Evolutionary conservation across 1,140 invertebrate genomes (phyloP).

Genomic region (Hypsibius dujardini): DNA sequence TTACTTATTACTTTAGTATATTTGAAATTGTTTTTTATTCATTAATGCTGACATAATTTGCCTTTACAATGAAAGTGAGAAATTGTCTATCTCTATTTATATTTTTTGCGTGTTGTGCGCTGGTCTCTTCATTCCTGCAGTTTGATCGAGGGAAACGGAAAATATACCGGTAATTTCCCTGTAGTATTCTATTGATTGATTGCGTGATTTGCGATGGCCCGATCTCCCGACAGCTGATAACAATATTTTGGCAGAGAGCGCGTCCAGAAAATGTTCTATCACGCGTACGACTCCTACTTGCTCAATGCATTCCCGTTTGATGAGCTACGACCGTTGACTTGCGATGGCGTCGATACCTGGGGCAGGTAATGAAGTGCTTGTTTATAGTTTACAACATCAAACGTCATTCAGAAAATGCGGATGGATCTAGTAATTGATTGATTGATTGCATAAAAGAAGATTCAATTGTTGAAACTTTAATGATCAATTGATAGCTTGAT

Average conservation of each 20-base stretch:
- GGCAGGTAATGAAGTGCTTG: slow-evolving; percentile 46
- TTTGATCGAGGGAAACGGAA: slow-evolving; percentile 9
- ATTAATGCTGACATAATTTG: no score
- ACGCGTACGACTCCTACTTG: slow-evolving; percentile 90
- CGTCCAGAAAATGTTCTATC: slow-evolving; percentile 43
- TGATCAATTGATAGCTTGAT: no score
- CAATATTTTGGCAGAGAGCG: slow-evolving; percentile 30
- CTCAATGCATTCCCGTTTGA: slow-evolving; percentile 88
- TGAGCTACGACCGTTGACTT: slow-evolving; percentile 82
- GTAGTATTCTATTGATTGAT: neutral
- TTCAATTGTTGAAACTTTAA: no score
- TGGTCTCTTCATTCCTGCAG: neutral
- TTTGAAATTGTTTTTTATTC: no score
- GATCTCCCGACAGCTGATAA: no score
- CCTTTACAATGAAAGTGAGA: no score
- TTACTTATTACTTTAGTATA: no score
- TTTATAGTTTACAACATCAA: slow-evolving; percentile 16
- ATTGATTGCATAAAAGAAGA: no score
- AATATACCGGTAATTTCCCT: neutral
- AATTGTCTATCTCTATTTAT: no score
- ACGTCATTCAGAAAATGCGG: no score
- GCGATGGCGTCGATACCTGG: slow-evolving; percentile 89
- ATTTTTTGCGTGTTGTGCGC: neutral
- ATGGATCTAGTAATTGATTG: no score
- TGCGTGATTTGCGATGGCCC: neutral